Evolutionary conservation across 1,140 invertebrate genomes (phyloP), one percentile per base, ranked within the genome.

Genomic region (Philaenus spumarius): DNA sequence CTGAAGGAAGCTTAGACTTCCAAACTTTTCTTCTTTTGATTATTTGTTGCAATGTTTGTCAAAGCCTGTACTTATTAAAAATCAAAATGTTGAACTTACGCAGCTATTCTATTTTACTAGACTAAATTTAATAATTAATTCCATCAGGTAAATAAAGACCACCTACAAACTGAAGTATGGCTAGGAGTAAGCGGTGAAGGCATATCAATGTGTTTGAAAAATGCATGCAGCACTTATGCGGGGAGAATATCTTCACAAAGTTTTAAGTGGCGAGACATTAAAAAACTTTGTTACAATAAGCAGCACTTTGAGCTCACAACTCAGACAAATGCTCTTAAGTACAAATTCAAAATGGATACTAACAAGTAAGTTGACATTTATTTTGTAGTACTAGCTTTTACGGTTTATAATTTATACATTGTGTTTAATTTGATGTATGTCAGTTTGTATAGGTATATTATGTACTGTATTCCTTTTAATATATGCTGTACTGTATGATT

Each of bases 201-300:
- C 2, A 47, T 66, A 1, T 50, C 59, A 9, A 39, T 62, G 39
- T 61, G 61, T 35, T 43, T 58, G 24, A 66, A 66, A 48, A 50
- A 56, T 26, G 43, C 57, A 17, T 61, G 60, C 46, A 43, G 56
- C 5, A 19, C 52, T 11, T 57, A 53, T 34, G 37, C 51, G 11
- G 57, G 46, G 1, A 26, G 58, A 17, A 23, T 42, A 3, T 48
- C 61, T 14, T 37, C 58, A 61, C 63, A 71, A 1, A 68, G 66
- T n/a, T 75, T 77, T 55, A 69, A 71, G 23, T 88, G 86, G 86
- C 78, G 79, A 63, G 81, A 83, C 57, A 87, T 88, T 60, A 84
- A 86, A 65, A 87, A 83, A 53, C 73, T 88, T 23, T 86, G 83
- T 64, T 87, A 86, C 64, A 85, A 81, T 62, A 87, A 87, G 67